phyloP scores from a whole-genome alignment of 2,797 vertebrate species.

The Florisuga fusca region DNA sequence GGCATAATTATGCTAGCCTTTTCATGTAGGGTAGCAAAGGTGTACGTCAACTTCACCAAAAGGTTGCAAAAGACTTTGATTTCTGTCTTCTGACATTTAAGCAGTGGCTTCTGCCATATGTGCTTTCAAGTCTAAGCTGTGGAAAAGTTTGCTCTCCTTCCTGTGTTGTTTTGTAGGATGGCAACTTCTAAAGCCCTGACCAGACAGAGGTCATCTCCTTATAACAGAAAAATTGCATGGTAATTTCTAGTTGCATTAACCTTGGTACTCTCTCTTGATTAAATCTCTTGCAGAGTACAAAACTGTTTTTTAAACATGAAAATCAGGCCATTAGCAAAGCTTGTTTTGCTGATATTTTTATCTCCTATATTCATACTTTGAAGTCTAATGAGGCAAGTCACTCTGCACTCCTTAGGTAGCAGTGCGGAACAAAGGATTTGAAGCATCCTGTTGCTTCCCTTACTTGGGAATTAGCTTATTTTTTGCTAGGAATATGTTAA shows the following conservation, averaged over 20 bases:
- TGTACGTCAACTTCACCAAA: not conserved
- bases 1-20: not conserved
- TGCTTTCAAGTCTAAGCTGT: not conserved
- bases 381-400: slow-evolving; percentile 36
- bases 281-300: not conserved
- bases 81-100: not conserved
- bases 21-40: not conserved
- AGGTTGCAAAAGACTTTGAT: not conserved
- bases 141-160: not conserved
- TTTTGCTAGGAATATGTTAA: not conserved
- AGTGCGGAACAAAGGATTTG: not conserved
- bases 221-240: not conserved
- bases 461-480: not conserved
- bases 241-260: not conserved
- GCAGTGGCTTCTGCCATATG: not conserved
- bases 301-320: not conserved
- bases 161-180: not conserved
- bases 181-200: not conserved
- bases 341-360: slow-evolving; percentile 42
- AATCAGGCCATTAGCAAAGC: slow-evolving; percentile 1
- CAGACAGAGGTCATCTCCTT: not conserved
- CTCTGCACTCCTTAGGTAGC: not conserved
- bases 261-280: not conserved
- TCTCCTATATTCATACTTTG: slow-evolving; percentile 27
- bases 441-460: not conserved